Percentiles rank a stretch among this genome's conserved stretches.
Evolutionary conservation across 1,140 invertebrate species (phyloP).

Genomic region (Limonius californicus): DNA sequence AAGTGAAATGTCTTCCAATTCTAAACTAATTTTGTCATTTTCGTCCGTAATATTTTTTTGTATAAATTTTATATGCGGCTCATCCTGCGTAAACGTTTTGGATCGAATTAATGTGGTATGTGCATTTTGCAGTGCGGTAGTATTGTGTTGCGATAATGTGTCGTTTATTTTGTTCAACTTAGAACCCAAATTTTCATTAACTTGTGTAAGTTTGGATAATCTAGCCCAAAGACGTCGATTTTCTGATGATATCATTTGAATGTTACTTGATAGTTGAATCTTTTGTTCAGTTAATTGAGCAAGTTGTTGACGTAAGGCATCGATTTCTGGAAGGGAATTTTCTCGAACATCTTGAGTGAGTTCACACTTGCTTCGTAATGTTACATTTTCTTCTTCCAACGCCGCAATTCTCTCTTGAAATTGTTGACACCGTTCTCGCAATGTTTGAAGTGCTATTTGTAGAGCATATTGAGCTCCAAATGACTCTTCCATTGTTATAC

Average conservation of each 20-base stretch:
- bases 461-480: conserved; percentile 56
- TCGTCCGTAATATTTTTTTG: conserved; percentile 50
- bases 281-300: conserved; percentile 68
- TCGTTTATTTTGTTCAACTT: conserved; percentile 53
- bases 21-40: conserved; percentile 54
- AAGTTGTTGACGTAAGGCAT: conserved; percentile 55
- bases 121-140: conserved; percentile 26
- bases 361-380: conserved; percentile 52
- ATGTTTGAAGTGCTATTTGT: conserved; percentile 70
- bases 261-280: conserved; percentile 66
- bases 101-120: conserved; percentile 51
- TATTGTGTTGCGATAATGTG: conserved; percentile 34
- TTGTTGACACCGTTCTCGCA: conserved; percentile 72
- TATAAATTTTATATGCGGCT: conserved; percentile 51
- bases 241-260: conserved; percentile 74
- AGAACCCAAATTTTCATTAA: conserved; percentile 51
- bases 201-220: conserved; percentile 60
- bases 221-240: conserved; percentile 74
- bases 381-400: conserved; percentile 71
- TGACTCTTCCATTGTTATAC: conserved; percentile 39
- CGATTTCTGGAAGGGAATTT: conserved; percentile 47
- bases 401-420: conserved; percentile 63
- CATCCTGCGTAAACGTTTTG: conserved; percentile 60
- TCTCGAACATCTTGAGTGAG: conserved; percentile 31
- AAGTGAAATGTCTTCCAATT: conserved; percentile 73